Percentiles rank a stretch among this genome's conserved stretches.
phyloP scores from a whole-genome alignment of 1,140 invertebrate species.

The Zaprionus davidi region DNA sequence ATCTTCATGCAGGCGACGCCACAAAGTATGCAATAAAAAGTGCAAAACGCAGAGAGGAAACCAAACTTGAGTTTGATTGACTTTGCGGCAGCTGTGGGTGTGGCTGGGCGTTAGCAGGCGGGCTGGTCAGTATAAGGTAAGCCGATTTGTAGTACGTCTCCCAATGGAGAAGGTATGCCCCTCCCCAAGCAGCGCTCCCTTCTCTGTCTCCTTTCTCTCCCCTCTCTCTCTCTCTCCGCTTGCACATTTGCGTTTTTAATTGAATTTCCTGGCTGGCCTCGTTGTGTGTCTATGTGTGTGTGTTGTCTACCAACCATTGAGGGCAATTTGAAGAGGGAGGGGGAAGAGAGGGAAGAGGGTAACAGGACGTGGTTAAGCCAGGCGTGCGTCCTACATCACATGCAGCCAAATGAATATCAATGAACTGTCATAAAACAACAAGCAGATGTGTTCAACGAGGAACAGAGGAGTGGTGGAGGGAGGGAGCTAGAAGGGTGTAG shows the following conservation, averaged over 20 bases:
- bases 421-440: slow-evolving; percentile 74
- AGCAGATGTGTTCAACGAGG: not conserved
- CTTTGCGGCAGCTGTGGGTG: slow-evolving; percentile 34
- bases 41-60: slow-evolving; percentile 47
- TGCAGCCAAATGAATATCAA: slow-evolving; percentile 72
- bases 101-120: slow-evolving; percentile 9
- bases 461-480: not conserved
- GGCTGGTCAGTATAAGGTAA: slow-evolving; percentile 27
- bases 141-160: slow-evolving; percentile 57
- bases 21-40: slow-evolving; percentile 62
- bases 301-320: slow-evolving; percentile 37
- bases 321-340: slow-evolving; percentile 25
- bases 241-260: slow-evolving; percentile 58
- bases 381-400: slow-evolving; percentile 6
- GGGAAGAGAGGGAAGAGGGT: not conserved
- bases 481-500: not conserved
- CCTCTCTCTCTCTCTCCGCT: not conserved
- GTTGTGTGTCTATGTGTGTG: slow-evolving; percentile 15
- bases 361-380: not conserved
- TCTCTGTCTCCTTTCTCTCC: too few species aligned
- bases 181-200: too few species aligned
- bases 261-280: slow-evolving; percentile 48
- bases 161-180: not conserved
- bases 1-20: slow-evolving; percentile 18
- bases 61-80: slow-evolving; percentile 73